These are phyloP conservation scores for Desmodus rotundus DNA, from an alignment of 2,113 vertebrate genomes.

Conservation along the genomic window DNA sequence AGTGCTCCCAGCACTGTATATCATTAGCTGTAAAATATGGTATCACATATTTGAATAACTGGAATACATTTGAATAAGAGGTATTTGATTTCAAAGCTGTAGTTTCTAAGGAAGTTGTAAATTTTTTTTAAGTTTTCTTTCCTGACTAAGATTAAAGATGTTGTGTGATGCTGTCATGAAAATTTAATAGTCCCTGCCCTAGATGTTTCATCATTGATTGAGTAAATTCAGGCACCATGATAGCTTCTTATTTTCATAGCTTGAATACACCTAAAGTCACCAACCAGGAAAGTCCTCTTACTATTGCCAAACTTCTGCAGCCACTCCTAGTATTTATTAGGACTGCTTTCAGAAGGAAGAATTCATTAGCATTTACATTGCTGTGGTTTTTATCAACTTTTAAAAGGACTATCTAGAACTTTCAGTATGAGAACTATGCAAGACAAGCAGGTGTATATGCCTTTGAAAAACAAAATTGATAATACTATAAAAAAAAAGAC, in stretches of 20 bases:
- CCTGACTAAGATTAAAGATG: not conserved
- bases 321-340: slow-evolving; percentile 27
- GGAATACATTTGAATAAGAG: not conserved
- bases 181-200: not conserved
- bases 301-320: not conserved
- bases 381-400: slow-evolving; percentile 43
- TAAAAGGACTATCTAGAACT: not conserved
- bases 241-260: not conserved
- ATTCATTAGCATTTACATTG: slow-evolving; percentile 43
- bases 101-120: not conserved
- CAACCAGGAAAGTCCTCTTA: not conserved
- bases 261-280: not conserved
- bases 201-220: slow-evolving; percentile 18
- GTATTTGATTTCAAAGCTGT: not conserved
- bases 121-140: not conserved
- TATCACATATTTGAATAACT: not conserved
- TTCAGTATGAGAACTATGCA: not conserved
- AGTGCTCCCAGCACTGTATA: not conserved
- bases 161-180: not conserved
- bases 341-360: not conserved
- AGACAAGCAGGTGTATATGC: not conserved
- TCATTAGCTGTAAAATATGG: not conserved
- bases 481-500: not conserved
- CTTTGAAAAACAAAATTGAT: not conserved
- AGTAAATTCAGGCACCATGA: not conserved